Evolutionary conservation across 2,113 vertebrate species (phyloP).

Genomic region (Balaenoptera acutorostrata): DNA sequence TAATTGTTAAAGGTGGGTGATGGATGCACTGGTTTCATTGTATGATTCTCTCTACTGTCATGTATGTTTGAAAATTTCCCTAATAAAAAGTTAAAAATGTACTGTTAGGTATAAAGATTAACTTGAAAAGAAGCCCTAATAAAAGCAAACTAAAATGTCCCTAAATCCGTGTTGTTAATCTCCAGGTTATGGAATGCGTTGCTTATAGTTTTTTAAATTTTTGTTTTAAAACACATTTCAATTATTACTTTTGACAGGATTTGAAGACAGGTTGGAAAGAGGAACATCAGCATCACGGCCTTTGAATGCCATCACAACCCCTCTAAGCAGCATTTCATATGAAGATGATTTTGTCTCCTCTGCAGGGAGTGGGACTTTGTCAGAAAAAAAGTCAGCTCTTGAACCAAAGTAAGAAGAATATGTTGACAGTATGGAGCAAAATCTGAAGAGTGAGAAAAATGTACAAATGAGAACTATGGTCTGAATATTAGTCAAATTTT

Average conservation of each 20-base stretch:
- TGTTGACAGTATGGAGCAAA: background rate
- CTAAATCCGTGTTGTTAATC: background rate
- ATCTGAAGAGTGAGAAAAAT: background rate
- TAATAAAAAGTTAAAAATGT: background rate
- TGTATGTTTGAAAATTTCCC: background rate
- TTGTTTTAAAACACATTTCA: background rate
- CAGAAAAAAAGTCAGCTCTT: conserved; percentile 79
- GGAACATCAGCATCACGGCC: conserved; percentile 74
- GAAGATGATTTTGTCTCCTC: conserved; percentile 93
- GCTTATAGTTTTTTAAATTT: background rate
- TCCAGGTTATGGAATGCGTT: background rate
- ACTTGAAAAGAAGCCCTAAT: background rate
- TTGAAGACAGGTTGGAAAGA: conserved; percentile 80
- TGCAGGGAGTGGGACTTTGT: conserved; percentile 81
- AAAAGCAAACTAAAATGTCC: background rate
- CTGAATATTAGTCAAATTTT: conserved; percentile 4
- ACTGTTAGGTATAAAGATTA: background rate
- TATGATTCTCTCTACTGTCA: background rate
- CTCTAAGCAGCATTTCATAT: conserved; percentile 83
- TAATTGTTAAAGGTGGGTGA: background rate
- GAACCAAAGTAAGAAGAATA: conserved; percentile 84
- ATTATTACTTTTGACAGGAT: conserved; percentile 68
- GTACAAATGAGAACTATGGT: background rate
- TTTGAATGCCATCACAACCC: conserved; percentile 74
- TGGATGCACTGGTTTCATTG: background rate